These are phyloP conservation scores for Carassius auratus DNA, from an alignment of 2,113 vertebrate genomes.

Conservation along the genomic window DNA sequence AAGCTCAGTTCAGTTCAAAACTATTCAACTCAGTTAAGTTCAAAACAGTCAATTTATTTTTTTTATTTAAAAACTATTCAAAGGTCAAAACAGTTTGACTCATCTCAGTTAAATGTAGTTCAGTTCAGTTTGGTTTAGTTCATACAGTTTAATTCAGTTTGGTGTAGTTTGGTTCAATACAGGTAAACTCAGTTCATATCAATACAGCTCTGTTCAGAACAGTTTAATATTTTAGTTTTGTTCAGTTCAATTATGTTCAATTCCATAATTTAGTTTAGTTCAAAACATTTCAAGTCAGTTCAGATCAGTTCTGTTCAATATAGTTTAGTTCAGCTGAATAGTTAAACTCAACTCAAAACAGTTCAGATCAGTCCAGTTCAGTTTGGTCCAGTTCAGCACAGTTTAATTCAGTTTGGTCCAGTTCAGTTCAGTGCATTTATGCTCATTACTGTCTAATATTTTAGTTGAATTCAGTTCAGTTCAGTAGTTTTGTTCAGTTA, in stretches of 20 bases:
- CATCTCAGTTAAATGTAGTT: background rate
- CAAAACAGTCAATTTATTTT: too few species aligned
- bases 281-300: background rate
- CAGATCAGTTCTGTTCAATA: too few species aligned
- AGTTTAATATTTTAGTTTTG: too few species aligned
- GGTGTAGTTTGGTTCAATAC: background rate
- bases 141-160: background rate
- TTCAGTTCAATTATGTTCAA: background rate
- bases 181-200: background rate
- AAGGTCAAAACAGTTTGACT: too few species aligned
- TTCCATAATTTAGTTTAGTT: background rate
- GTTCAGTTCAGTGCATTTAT: background rate
- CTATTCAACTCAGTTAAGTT: too few species aligned
- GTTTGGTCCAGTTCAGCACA: too few species aligned
- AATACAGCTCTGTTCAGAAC: background rate
- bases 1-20: background rate
- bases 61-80: too few species aligned
- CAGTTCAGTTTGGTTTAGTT: background rate
- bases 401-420: background rate
- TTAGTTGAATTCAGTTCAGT: background rate
- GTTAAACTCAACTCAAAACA: too few species aligned
- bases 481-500: too few species aligned
- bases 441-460: background rate
- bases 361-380: too few species aligned
- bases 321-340: too few species aligned